Percentiles rank a stretch among this genome's conserved stretches.
Conservation (phyloP, 2,113 vertebrate species). For the Nothocercus julius region DNA sequence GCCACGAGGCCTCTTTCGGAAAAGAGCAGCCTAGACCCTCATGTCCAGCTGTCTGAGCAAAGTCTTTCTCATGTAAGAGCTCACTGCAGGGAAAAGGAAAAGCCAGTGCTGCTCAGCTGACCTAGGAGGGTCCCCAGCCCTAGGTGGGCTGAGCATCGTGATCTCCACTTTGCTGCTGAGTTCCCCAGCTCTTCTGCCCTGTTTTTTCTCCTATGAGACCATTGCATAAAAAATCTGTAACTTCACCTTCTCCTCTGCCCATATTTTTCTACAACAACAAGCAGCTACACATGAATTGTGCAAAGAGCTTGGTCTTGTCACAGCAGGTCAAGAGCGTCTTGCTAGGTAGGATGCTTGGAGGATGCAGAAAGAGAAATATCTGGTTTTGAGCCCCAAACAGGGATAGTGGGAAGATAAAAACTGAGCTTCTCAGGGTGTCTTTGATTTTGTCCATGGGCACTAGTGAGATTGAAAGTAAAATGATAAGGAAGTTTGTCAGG, state of each 20-base stretch:
- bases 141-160: neutral
- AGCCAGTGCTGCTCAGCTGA: neutral
- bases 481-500: neutral
- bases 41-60: neutral
- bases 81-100: neutral
- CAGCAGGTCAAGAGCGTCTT: neutral
- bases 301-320: neutral
- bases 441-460: neutral
- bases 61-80: neutral
- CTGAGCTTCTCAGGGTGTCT: neutral
- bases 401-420: neutral
- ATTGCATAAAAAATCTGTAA: slow-evolving; percentile 16
- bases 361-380: neutral
- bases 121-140: neutral
- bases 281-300: neutral
- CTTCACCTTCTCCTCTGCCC: neutral
- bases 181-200: neutral
- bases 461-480: neutral
- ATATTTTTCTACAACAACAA: neutral
- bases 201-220: neutral
- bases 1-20: accelerated
- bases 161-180: neutral
- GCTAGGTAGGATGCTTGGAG: neutral
- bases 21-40: neutral
- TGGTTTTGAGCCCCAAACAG: neutral